Base-by-base conservation (phyloP, 2,797 vertebrate species). In the Heterohyrax brucei region DNA sequence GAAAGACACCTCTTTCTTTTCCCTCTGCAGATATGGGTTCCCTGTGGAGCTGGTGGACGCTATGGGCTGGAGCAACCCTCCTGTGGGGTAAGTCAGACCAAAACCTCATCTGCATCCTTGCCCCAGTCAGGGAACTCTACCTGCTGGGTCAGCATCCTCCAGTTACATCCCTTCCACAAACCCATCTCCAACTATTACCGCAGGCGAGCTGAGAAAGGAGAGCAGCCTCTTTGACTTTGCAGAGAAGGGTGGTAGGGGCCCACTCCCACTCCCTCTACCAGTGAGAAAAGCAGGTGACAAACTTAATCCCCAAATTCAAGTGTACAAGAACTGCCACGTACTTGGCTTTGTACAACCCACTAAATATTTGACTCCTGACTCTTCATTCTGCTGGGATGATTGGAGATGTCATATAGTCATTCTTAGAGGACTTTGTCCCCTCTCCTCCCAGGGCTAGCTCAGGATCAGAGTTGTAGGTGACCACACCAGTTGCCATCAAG, bases 71-170 rank as follows among this genome's bases (percentile, higher is more conserved):
- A 95, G 87, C 96, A 68, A 22, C 84, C 39, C 82, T 98, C 82
- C 70, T 98, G 21, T 94, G 95, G 61, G 98, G 98, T 98, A 94
- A 98, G 98, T 97, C n/a, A 22, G 44, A 78, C 26, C 13, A 0
- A 87, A 18, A 76, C 28, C 28, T n/a, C 12, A 62, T 64, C 81
- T 64, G n/a, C 64, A 72, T 95, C 83, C 30, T 82, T 75, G n/a
- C 95, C 78, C 44, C 64, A 53, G 18, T 50, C 96, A 95, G 82
- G 28, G 68, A 77, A 86, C 76, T 80, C 68, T 77, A 48, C 80
- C 88, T 90, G 33, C 44, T 10, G 28, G 14, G 73, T 28, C 66
- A 87, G 66, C 53, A 26, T 8, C 88, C 56, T 46, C 83, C 19
- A 24, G 21, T 53, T 48, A 26, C 97, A 26, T 22, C 53, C n/a